Evolutionary conservation across 2,113 vertebrate genomes (phyloP).

Genomic region (Fregetta grallaria): DNA sequence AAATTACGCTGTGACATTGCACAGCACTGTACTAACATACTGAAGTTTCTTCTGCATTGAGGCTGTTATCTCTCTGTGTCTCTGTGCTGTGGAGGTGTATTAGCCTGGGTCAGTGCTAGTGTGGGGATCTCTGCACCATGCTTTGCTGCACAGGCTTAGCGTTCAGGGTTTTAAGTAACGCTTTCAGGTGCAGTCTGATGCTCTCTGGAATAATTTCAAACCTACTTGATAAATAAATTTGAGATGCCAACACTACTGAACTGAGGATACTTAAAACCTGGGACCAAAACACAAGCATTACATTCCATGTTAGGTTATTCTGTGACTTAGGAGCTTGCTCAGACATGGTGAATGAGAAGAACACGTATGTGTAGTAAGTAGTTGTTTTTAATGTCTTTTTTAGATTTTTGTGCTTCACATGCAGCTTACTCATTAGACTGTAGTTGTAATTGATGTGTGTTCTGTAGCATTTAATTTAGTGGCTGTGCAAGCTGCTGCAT

Average conservation of each 20-base stretch:
- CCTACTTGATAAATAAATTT: background rate
- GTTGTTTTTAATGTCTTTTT: background rate
- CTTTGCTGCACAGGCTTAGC: fast-evolving
- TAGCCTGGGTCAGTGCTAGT: background rate
- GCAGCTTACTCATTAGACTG: background rate
- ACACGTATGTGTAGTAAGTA: background rate
- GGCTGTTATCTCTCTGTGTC: background rate
- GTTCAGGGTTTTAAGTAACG: background rate
- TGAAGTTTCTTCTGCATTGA: background rate
- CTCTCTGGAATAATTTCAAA: background rate
- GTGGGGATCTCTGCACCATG: background rate
- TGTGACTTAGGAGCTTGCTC: background rate
- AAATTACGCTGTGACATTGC: background rate
- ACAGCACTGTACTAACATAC: background rate
- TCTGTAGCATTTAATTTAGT: background rate
- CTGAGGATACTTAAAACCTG: background rate
- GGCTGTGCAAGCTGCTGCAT: background rate
- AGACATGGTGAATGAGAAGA: background rate
- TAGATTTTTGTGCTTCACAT: background rate
- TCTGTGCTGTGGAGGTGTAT: background rate
- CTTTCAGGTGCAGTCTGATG: background rate
- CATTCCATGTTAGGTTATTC: background rate
- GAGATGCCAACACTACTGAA: background rate
- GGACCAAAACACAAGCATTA: background rate
- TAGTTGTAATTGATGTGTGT: background rate